phyloP scores from a whole-genome alignment of 1,140 invertebrate species.

The Ips typographus region DNA sequence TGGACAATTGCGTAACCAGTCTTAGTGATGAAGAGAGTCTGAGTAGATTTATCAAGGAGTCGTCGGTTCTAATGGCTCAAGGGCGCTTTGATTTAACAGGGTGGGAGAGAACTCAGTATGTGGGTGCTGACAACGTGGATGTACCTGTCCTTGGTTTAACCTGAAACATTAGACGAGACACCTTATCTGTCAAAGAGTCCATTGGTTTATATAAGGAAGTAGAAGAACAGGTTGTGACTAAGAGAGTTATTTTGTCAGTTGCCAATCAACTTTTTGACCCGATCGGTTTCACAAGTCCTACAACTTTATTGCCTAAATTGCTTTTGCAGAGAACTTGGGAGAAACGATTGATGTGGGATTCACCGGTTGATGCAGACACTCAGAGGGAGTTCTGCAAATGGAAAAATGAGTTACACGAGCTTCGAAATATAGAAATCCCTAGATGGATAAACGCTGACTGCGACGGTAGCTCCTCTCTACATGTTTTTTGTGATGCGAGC shows the following conservation, averaged over 20 bases:
- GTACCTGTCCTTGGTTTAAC: slow-evolving; percentile 22
- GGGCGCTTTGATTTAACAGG: slow-evolving; percentile 34
- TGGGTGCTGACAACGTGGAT: background rate
- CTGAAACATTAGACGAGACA: slow-evolving; percentile 13
- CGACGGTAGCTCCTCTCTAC: slow-evolving; percentile 22
- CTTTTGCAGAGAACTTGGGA: slow-evolving; percentile 22
- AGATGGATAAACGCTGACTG: slow-evolving; percentile 21
- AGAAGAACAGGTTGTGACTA: background rate
- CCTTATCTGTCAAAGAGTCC: background rate
- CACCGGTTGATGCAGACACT: slow-evolving; percentile 12
- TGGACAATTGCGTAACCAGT: slow-evolving; percentile 35
- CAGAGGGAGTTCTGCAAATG: slow-evolving; percentile 22
- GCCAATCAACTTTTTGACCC: slow-evolving; percentile 20
- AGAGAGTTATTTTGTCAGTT: slow-evolving; percentile 17
- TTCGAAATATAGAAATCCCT: slow-evolving; percentile 12
- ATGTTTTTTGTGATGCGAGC: slow-evolving; percentile 46
- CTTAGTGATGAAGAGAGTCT: slow-evolving; percentile 3
- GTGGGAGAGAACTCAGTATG: slow-evolving; percentile 18
- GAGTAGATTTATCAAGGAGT: slow-evolving; percentile 19
- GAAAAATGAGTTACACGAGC: slow-evolving; percentile 24
- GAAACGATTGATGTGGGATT: slow-evolving; percentile 24
- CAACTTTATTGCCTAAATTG: slow-evolving; percentile 8
- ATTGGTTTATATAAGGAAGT: too few species aligned
- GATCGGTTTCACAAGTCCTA: slow-evolving; percentile 1
- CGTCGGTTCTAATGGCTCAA: slow-evolving; percentile 15